phyloP scores from a whole-genome alignment of 2,888 invertebrate genomes.

The Petrolisthes cinctipes region DNA sequence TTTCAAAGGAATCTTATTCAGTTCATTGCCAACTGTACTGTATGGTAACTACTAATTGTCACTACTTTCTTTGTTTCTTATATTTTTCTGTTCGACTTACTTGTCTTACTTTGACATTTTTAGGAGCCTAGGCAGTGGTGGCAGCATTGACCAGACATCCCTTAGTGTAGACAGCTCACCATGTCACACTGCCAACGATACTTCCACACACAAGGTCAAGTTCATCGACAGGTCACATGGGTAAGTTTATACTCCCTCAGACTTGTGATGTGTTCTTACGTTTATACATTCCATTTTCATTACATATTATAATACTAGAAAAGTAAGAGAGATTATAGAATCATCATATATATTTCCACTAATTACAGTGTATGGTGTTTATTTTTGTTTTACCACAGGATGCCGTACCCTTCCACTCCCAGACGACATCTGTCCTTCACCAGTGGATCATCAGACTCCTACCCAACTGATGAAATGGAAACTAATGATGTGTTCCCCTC shows the following conservation, averaged over 20 bases:
- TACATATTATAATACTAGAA: no score
- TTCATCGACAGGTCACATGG: conserved; percentile 38
- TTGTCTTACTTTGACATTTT: background rate
- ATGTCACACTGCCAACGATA: conserved; percentile 43
- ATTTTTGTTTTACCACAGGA: no score
- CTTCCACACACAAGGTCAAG: conserved; percentile 45
- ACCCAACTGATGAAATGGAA: conserved; percentile 55
- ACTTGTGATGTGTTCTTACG: background rate
- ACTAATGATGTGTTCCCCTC: conserved; percentile 54
- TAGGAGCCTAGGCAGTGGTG: conserved; percentile 47
- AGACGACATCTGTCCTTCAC: conserved; percentile 61
- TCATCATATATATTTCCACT: no score
- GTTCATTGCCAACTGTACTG: background rate
- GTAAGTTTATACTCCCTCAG: conserved; percentile 23
- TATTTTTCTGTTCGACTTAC: no score
- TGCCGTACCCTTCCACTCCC: background rate
- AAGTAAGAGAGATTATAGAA: no score
- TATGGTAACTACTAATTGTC: background rate
- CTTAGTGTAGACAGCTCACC: conserved; percentile 56
- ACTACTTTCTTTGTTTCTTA: no score
- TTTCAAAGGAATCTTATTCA: no score
- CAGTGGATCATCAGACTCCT: conserved; percentile 62
- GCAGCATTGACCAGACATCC: conserved; percentile 52
- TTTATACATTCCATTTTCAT: background rate
- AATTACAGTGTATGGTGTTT: no score